Evolutionary conservation across 1,140 invertebrate genomes (phyloP).

Genomic region (Paraescarpia echinospica): DNA sequence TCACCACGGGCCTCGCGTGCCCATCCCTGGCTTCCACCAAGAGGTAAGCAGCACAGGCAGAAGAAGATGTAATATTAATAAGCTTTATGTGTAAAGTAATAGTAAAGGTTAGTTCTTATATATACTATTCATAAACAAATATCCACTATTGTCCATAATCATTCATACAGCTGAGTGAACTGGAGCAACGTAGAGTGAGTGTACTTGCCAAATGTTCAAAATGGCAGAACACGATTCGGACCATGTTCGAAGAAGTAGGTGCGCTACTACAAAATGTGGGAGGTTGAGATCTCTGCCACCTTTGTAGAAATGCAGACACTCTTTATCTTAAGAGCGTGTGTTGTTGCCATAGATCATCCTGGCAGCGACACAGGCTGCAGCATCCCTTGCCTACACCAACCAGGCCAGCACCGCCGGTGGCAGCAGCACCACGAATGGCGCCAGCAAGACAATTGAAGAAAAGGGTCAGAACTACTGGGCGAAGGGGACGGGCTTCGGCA

Average conservation of each 20-base stretch:
- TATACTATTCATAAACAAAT: too few species aligned
- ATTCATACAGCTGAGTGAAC: too few species aligned
- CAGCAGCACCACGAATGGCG: slow-evolving; percentile 26
- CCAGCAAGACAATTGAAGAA: slow-evolving; percentile 62
- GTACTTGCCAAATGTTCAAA: too few species aligned
- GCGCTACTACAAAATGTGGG: too few species aligned
- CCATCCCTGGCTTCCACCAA: slow-evolving; percentile 58
- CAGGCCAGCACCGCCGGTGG: slow-evolving; percentile 36
- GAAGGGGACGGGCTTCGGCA: slow-evolving; percentile 90
- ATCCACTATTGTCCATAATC: too few species aligned
- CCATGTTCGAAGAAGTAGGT: too few species aligned
- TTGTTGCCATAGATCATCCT: slow-evolving; percentile 38
- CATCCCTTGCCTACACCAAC: slow-evolving; percentile 26
- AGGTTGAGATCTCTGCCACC: too few species aligned
- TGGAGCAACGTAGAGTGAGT: too few species aligned
- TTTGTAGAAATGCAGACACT: too few species aligned
- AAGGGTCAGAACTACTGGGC: slow-evolving; percentile 91
- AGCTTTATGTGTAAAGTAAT: slow-evolving; percentile 24
- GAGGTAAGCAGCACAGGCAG: slow-evolving; percentile 49
- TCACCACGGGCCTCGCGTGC: slow-evolving; percentile 68
- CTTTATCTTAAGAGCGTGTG: too few species aligned
- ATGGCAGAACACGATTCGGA: too few species aligned
- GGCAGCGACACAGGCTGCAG: slow-evolving; percentile 43
- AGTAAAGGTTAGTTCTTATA: neutral
- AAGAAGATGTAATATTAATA: slow-evolving; percentile 22